Evolutionary conservation across 1,140 invertebrate species (phyloP), one percentile per base, ranked within the genome.

Genomic region (Reticulitermes speratus): DNA sequence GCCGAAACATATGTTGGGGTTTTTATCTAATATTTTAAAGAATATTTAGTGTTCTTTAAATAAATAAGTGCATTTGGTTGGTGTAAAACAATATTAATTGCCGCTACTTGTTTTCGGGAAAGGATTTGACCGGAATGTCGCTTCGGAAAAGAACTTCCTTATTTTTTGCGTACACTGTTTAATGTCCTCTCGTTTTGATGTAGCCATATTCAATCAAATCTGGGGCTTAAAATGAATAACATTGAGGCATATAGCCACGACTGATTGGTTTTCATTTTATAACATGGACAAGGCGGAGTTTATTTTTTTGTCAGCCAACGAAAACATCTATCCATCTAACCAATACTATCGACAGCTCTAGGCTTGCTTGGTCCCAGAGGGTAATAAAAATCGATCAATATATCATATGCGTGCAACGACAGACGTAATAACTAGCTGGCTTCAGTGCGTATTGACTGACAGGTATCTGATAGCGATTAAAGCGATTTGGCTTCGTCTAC

Each of bases 251-350:
- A 75, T 30, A 75, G 59, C 59, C 59, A 8, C 16, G 59, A 75
- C 65, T 75, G 30, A 75, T 75, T 75, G 65, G 65, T 75, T 75
- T 25, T 75, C 65, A 75, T n/a, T 75, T 65, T 75, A 75, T 75
- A 75, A 75, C 65, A 30, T 75, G 65, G 65, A 75, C 65, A 75
- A 30, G 25, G 65, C 65, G n/a, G 65, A 75, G 65, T 75, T 75
- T 25, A 75, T 75, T 75, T 75, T 75, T 75, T 30, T 25, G 25
- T 30, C 65, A 14, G 30, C 25, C n/a, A 75, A 75, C 65, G 30
- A 75, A 75, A 30, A 30, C 65, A 75, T 75, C n/a, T 75, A 30
- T 30, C 65, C 65, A 8, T 75, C 25, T 75, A 75, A 75, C 65
- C n/a, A 75, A 75, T 75, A 75, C n/a, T 30, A 75, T 75, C n/a